Base-by-base conservation (phyloP, 1,140 invertebrate genomes). In the Dryas iulia region DNA sequence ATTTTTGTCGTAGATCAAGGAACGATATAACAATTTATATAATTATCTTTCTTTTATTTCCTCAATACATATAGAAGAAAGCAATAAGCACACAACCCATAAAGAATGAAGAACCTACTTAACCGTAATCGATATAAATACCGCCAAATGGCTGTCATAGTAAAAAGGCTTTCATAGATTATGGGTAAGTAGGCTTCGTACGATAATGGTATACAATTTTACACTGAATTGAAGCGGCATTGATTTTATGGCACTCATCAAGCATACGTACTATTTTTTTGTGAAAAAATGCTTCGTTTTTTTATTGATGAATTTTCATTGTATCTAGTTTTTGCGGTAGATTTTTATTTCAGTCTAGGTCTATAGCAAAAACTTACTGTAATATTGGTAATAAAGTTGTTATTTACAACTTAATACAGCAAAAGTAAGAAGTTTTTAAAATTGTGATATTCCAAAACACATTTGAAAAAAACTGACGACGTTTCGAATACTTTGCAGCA, bases 191-290 rank as follows among this genome's bases (percentile, higher is more conserved):
- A 66, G 54, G 58, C 59, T 14, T 57, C 66, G 21, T 56, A 61
- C 59, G 58, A 68, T 68, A 68, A 68, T 59, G 58, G 59, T 59
- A 60, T 61, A 61, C 59, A 68, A 68, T 68, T 68, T 61, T 61
- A 68, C 53, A 26, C 47, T 61, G 59, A 68, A 68, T 33, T 61
- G 57, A 61, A 61, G 58, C n/a, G 25, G 47, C 31, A 68, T 61
- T 67, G 63, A 66, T 66, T 66, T 66, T 58, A 28, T 66, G 54
- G 33, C 63, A 66, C 26, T 53, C 18, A 26, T 54, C 39, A 47
- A 47, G 21, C 14, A 21, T 47, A 47, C 8, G 39, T 21, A 47
- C 8, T 14, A 47, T 6, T 18, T 47, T 18, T 21, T 47, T 39
- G 18, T 18, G 39, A 18, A 8, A 47, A 56, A 56, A 26, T 3